phyloP scores from a whole-genome alignment of 2,113 vertebrate species.

The Sturnira hondurensis region DNA sequence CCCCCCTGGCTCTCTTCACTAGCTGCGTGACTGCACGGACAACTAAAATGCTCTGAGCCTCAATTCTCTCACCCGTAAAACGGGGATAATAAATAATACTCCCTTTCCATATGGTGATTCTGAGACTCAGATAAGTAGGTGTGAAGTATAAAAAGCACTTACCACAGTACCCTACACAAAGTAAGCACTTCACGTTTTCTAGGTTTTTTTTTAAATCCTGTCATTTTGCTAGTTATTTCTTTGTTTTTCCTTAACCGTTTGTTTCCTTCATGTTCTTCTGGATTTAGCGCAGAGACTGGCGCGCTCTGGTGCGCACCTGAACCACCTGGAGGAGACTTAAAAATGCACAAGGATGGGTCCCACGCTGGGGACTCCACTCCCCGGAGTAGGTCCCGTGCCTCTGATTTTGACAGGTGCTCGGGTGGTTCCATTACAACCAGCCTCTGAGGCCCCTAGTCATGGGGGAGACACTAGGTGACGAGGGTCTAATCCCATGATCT shows the following conservation, averaged over 20 bases:
- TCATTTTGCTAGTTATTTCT: background rate
- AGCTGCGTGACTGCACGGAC: background rate
- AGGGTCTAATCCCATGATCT: background rate
- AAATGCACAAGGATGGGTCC: fast-evolving
- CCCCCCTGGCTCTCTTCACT: background rate
- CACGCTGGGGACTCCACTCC: background rate
- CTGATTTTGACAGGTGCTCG: background rate
- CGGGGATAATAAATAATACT: background rate
- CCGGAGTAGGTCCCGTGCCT: background rate
- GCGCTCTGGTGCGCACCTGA: background rate
- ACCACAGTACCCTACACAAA: background rate
- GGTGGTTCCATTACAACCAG: no score
- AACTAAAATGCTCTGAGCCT: background rate
- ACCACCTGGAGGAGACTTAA: background rate
- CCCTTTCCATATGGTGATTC: background rate
- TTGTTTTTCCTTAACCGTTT: background rate
- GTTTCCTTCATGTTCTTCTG: background rate
- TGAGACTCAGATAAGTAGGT: background rate
- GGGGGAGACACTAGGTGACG: no score
- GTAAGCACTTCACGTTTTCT: fast-evolving
- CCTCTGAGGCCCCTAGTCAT: background rate
- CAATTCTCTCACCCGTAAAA: no score
- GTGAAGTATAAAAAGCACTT: background rate
- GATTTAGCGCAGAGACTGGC: background rate
- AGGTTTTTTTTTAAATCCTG: background rate